Evolutionary conservation across 1,140 invertebrate species (phyloP), one percentile per base, ranked within the genome.

Genomic region (Drosophila nigrodunni): DNA sequence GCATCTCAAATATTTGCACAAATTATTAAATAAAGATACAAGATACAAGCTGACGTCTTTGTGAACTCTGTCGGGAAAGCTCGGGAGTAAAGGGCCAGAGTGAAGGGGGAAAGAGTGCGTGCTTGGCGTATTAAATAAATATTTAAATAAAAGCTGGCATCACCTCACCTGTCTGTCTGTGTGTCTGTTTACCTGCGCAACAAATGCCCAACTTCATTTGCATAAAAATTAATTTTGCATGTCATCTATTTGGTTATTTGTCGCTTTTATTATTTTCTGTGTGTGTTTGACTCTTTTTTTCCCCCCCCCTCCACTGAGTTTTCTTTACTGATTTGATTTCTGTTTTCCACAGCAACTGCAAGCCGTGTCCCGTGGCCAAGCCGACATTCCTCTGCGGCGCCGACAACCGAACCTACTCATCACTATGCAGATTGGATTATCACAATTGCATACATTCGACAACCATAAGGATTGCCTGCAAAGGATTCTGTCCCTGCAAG

Each of bases 331-430:
- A 87, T 82, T 80, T 71, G 58, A 30, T 47, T 65, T 72, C 15
- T 52, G 41, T 64, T 55, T 65, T 62, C 39, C 10, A 74, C 61
- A 94, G 75, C 93, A 97, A 96, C 72, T 98, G 97, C 92, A 95
- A 95, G 80, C 94, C 95, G 68, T 96, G 97, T 94, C 95, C 96
- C 49, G 95, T 97, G 78, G 95, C 80, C 95, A 96, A 92, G 78
- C 96, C 96, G 35, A 95, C 95, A 75, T 97, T 98, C 94, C 94
- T 98, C 57, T 98, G 97, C 93, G 97, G 97, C 70, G 95, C 95
- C 37, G 97, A 98, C 94, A 98, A 98, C 94, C 95, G 96, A 80
- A 98, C 97, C n/a, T 98, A 98, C 94, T 97, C 97, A 91, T 98
- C 97, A 59, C 94, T 96, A 58, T 98, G 97, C 93, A 95, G 97